These are phyloP conservation scores for Deilephila elpenor DNA, from an alignment of 2,888 invertebrate genomes.

Conservation along the genomic window DNA sequence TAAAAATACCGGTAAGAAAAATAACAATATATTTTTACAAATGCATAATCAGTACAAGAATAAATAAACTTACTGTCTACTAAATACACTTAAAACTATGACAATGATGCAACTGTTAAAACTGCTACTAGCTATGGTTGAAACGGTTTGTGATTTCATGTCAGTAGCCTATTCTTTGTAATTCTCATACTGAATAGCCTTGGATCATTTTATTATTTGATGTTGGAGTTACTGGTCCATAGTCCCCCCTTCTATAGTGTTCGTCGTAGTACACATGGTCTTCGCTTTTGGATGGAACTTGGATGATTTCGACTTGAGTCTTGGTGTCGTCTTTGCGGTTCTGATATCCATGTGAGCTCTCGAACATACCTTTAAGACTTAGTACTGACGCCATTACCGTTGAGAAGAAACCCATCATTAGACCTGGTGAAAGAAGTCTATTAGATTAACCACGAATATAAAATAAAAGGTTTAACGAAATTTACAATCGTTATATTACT, in stretches of 20 bases:
- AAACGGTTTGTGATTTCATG: no score
- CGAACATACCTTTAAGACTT: constrained; percentile 83
- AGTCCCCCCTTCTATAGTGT: constrained; percentile 64
- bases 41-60: neutral
- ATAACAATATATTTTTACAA: neutral
- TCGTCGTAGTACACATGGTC: constrained; percentile 75
- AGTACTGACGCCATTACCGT: constrained; percentile 86
- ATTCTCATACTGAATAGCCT: neutral
- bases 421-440: constrained; percentile 51
- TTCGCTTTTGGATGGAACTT: constrained; percentile 69
- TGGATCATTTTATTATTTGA: neutral
- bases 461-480: no score
- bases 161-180: no score
- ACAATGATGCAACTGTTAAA: no score
- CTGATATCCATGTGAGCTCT: constrained; percentile 64
- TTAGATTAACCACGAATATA: no score
- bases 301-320: constrained; percentile 73
- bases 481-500: no score
- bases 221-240: constrained; percentile 38
- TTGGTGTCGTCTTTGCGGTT: constrained; percentile 71
- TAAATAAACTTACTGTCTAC: neutral
- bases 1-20: neutral
- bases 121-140: no score
- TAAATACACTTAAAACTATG: no score
- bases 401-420: constrained; percentile 76